Evolutionary conservation across 1,140 invertebrate species (phyloP), one percentile per base, ranked within the genome.

Genomic region (Yoshiicerus persimilis): DNA sequence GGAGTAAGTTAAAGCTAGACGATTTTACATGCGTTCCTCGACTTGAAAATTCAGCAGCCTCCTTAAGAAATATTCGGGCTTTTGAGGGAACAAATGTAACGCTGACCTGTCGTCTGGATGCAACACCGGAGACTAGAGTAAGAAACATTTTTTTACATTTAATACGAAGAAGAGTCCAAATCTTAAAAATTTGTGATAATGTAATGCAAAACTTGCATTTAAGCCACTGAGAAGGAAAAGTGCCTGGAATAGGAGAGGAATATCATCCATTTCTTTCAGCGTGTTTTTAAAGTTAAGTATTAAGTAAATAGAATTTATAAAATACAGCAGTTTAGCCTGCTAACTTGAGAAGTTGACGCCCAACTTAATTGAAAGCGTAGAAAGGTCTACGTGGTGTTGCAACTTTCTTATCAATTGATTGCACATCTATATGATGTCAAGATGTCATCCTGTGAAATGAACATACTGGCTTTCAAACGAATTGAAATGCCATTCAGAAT

Each of bases 21-120:
- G 96, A 97, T 91, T 96, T 96, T 92, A 96, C 96, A 1, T 97
- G 96, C 91, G 93, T 94, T 86, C 96, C 96, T 5, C 90, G 91
- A 70, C 89, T 93, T 10, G 89, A 56, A 56, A 56, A 91, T 30
- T 70, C 36, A 89, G 87, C 16, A 87, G 89, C 5, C 88, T 90
- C 84, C 85, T 47, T 88, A 90, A 89, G 64, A 75, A 86, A 85
- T 47, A 77, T 62, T 32, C 39, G 84, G 80, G 86, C 87, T 9
- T 92, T 95, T 6, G 95, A 96, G 92, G 96, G 96, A 0, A 93
- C 94, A 34, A 96, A 97, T 91, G 94, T 96, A 6, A 96, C 95
- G 1, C 92, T 97, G 91, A 93, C 94, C 38, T 97, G 96, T 92
- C 93, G 93, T 64, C 95, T 96, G 9, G 93, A 93, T 84, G 96